Evolutionary conservation across 1,140 invertebrate species (phyloP).

Genomic region (Procambarus clarkii): DNA sequence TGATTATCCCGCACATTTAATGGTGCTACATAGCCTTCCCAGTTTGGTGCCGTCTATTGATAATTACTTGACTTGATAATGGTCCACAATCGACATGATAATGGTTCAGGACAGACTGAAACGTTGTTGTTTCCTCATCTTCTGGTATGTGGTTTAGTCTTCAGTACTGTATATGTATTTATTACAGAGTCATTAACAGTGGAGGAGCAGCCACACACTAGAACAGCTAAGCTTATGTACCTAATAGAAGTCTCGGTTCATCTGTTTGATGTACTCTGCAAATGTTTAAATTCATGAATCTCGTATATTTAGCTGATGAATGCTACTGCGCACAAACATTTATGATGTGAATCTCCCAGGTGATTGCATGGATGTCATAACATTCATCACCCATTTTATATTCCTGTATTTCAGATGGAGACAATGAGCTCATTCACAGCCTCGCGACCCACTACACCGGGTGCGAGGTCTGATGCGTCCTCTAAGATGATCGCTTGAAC

Average conservation of each 20-base stretch:
- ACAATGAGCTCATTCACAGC: slow-evolving; percentile 63
- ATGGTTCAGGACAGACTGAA: too few species aligned
- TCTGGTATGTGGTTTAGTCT: too few species aligned
- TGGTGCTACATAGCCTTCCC: too few species aligned
- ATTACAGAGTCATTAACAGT: too few species aligned
- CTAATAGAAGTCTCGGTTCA: background rate
- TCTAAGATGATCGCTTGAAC: slow-evolving; percentile 57
- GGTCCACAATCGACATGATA: too few species aligned
- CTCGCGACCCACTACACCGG: slow-evolving; percentile 59
- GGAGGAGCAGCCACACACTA: background rate
- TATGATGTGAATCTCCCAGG: background rate
- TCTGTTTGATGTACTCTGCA: background rate
- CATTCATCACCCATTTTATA: background rate
- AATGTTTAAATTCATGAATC: background rate
- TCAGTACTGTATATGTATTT: background rate
- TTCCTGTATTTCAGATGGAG: slow-evolving; percentile 57
- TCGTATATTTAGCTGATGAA: background rate
- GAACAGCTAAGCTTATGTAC: background rate
- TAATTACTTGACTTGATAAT: too few species aligned
- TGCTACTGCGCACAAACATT: too few species aligned
- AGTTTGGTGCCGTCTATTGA: too few species aligned
- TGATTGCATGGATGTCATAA: background rate
- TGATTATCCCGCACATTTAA: too few species aligned
- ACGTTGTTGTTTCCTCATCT: too few species aligned
- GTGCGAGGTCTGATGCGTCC: slow-evolving; percentile 48